Conservation (phyloP, 2,888 invertebrate genomes). For the Ligdia adustata region DNA sequence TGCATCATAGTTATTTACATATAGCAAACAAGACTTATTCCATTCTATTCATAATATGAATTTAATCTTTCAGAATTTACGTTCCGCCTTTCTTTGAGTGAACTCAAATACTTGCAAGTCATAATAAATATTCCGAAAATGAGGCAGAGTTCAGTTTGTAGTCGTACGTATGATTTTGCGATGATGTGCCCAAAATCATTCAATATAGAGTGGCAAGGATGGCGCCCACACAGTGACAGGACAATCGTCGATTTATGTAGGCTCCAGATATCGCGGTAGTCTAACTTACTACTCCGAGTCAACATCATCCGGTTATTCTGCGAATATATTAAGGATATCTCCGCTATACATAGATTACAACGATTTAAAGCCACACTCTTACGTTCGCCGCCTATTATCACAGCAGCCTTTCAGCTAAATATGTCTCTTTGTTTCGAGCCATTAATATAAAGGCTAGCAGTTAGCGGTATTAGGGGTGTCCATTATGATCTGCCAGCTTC, state of each 20-base stretch:
- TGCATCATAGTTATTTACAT: conserved; percentile 59
- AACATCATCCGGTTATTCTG: conserved; percentile 12
- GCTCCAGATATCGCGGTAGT: conserved; percentile 49
- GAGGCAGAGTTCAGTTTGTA: not conserved
- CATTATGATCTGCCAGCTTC: conserved; percentile 36
- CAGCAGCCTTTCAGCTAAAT: conserved; percentile 27
- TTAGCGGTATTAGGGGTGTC: conserved; percentile 28
- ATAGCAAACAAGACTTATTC: conserved; percentile 45
- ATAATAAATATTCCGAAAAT: conserved; percentile 2
- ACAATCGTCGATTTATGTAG: conserved; percentile 68
- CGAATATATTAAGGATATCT: conserved; percentile 38
- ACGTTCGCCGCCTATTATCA: not conserved
- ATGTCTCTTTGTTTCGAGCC: conserved; percentile 20
- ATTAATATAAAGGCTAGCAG: conserved; percentile 28
- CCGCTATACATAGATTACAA: conserved; percentile 13
- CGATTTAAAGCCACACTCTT: conserved; percentile 9
- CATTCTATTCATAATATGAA: conserved; percentile 26
- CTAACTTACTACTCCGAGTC: conserved; percentile 51
- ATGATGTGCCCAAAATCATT: conserved; percentile 9
- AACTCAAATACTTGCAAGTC: conserved; percentile 2
- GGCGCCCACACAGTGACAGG: conserved; percentile 53
- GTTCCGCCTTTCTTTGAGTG: not conserved
- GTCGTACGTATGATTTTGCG: not conserved
- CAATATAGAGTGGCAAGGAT: conserved; percentile 3
- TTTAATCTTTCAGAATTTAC: conserved; percentile 18